A percentile compares a stretch with the other conserved stretches of the same genome.
Evolutionary conservation across 1,140 invertebrate genomes (phyloP).

Genomic region (Brachionus koreanus): DNA sequence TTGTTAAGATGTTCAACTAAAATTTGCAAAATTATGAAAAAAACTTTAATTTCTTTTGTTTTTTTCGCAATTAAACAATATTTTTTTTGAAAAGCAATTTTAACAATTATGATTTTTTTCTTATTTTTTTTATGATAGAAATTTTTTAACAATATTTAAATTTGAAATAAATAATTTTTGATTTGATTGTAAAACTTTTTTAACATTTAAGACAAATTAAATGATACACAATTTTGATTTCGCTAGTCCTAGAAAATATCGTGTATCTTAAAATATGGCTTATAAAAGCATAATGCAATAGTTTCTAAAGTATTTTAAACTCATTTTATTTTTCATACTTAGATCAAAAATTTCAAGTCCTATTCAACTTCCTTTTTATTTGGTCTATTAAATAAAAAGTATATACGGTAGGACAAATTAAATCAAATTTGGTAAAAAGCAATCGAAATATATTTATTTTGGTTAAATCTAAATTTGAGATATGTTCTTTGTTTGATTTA

Average conservation of each 20-base stretch:
- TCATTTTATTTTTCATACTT: too few relatives aligned
- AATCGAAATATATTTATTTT: neutral
- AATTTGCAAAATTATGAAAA: neutral
- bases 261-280: neutral
- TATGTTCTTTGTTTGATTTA: neutral
- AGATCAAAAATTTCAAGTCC: neutral
- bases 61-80: neutral
- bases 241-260: neutral
- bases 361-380: constrained; percentile 39
- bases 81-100: neutral
- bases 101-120: neutral
- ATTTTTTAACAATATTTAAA: neutral
- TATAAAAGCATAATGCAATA: neutral
- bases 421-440: neutral
- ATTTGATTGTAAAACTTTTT: neutral
- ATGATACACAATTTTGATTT: neutral
- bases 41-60: neutral
- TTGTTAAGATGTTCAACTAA: too few relatives aligned
- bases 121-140: neutral
- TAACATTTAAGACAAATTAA: neutral
- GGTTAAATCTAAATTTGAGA: neutral
- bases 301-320: neutral
- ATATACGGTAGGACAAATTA: constrained; percentile 23
- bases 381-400: neutral
- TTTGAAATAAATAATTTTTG: neutral